Conservation (phyloP, 1,140 invertebrate genomes). For the Orussus abietinus region DNA sequence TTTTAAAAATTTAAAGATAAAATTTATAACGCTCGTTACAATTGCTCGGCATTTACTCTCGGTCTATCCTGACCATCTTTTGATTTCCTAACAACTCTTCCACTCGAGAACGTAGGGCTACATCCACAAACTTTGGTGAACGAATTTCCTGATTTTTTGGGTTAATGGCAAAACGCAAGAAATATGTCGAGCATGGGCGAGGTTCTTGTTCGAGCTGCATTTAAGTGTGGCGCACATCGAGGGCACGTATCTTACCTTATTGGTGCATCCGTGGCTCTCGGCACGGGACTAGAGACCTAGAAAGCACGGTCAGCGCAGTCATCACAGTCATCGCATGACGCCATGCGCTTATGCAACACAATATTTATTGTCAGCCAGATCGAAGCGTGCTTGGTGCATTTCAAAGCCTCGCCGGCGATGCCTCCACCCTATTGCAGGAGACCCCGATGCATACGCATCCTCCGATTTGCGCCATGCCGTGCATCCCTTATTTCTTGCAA, state of each 20-base stretch:
- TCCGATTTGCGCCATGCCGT: conserved; percentile 3
- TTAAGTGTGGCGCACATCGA: conserved; percentile 20
- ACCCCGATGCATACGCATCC: no score
- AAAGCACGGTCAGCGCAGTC: conserved; percentile 30
- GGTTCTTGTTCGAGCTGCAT: neutral
- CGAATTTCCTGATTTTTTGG: neutral
- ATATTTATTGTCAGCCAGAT: conserved; percentile 26
- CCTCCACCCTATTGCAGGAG: no score
- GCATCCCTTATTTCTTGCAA: neutral
- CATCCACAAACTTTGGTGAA: neutral
- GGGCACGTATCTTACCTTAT: conserved; percentile 44
- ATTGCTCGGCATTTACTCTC: no score
- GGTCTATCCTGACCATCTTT: no score
- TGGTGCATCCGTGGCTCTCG: conserved; percentile 16
- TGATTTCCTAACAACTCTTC: no score
- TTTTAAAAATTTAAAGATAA: no score
- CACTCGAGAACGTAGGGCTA: no score
- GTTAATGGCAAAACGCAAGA: neutral
- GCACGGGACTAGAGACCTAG: conserved; percentile 16
- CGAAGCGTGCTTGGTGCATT: no score
- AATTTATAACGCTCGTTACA: no score
- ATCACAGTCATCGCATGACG: conserved; percentile 38
- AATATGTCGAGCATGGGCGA: conserved; percentile 6
- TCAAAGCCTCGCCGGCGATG: no score
- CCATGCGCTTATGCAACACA: conserved; percentile 33